Base-by-base conservation (phyloP, 2,888 invertebrate genomes). In the Torymus tubicola region DNA sequence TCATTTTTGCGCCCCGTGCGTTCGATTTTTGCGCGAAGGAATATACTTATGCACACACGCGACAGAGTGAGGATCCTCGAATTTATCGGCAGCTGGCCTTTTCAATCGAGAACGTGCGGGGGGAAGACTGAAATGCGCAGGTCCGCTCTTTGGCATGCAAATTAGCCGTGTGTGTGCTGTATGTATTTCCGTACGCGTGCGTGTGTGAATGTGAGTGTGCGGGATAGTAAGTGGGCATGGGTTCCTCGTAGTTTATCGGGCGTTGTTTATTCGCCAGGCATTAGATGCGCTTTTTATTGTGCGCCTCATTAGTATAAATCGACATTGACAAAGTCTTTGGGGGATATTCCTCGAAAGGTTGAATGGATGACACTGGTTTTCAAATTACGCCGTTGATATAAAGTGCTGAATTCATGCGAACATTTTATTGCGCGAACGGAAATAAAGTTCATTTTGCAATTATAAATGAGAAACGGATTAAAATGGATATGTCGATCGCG, bases 281-380 rank as follows among this genome's bases (percentile, higher is more conserved):
- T 77, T 77, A 77, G 77, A 63, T 70, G 12, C 16, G 21, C 11
- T 77, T 77, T 70, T 77, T 70, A 64, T 64, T 64, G 14, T 31
- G 12, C 16, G 10, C 16, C 55, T 70, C 50, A 11, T 68, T 72
- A 72, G 61, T 57, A 52, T 57, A 16, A 14, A 11, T n/a, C 42
- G 8, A 11, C 11, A 14, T 16, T 21, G 42, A 50, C 14, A 50
- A 50, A 64, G 10, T 50, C 42, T 50, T 42, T 14, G n/a, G 16
- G 61, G 11, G 16, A n/a, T n/a, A 42, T 42, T 42, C 42, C 42
- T 42, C 42, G 42, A 42, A 42, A 42, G 42, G 42, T 42, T 42
- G 42, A 42, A 42, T 42, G 42, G 42, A 42, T 42, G 42, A 42
- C 42, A 42, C 42, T 42, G 42, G 42, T 42, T 42, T 42, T 42